These are phyloP conservation scores for Rhabdornis inornatus DNA, from an alignment of 2,113 vertebrate genomes.

Conservation along the genomic window DNA sequence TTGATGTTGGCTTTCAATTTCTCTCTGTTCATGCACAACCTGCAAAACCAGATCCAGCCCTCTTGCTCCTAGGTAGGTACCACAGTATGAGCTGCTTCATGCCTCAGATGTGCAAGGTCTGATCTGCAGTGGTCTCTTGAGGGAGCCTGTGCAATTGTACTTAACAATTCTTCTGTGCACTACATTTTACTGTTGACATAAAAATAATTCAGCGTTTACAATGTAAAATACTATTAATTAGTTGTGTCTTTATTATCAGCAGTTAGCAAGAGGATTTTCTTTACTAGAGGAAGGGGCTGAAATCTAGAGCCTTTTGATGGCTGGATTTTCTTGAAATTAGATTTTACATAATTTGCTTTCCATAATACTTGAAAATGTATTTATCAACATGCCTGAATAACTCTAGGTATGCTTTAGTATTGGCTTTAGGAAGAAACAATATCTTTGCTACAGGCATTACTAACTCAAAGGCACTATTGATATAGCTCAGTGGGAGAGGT, in stretches of 20 bases:
- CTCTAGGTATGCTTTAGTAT: neutral
- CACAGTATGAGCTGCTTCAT: neutral
- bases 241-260: neutral
- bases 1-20: neutral
- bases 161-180: neutral
- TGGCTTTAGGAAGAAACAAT: neutral
- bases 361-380: neutral
- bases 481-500: neutral
- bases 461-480: neutral
- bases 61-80: neutral
- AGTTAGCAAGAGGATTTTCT: neutral
- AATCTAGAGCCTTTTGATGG: neutral
- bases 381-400: neutral
- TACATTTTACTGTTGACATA: neutral
- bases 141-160: fast-evolving
- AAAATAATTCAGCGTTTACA: neutral
- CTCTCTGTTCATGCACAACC: neutral
- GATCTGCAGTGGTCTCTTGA: neutral
- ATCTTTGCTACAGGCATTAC: neutral
- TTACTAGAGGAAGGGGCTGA: neutral
- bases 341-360: neutral
- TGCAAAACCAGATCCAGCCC: neutral
- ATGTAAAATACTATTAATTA: neutral
- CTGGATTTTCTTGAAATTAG: neutral
- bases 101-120: neutral